phyloP scores from a whole-genome alignment of 1,140 invertebrate species.

The Drosophila cardini region DNA sequence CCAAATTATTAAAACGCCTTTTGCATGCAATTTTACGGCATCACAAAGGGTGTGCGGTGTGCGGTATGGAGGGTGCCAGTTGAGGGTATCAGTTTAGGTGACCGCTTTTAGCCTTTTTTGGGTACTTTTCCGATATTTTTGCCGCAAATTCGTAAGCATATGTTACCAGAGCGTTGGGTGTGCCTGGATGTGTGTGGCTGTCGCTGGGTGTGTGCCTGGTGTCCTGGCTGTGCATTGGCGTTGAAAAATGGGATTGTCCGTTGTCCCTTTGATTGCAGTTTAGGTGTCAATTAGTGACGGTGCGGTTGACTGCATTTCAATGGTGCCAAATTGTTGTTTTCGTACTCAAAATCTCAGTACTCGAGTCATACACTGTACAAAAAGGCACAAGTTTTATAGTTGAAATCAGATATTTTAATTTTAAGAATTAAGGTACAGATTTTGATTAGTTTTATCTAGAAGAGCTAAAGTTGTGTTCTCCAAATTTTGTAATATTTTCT shows the following conservation, averaged over 20 bases:
- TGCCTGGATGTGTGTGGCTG: constrained; percentile 4
- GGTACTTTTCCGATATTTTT: constrained; percentile 50
- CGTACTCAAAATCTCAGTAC: constrained; percentile 12
- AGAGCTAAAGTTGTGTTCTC: too few relatives aligned
- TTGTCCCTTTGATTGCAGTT: constrained; percentile 73
- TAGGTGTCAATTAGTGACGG: constrained; percentile 81
- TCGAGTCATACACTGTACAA: too few relatives aligned
- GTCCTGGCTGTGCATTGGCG: constrained; percentile 29
- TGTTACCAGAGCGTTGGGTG: constrained; percentile 2
- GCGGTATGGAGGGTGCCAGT: constrained; percentile 39
- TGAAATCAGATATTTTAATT: too few relatives aligned
- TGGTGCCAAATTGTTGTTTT: constrained; percentile 56
- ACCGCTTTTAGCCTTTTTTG: constrained; percentile 35
- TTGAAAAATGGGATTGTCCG: constrained; percentile 66
- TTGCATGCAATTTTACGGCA: constrained; percentile 46
- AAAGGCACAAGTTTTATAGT: too few relatives aligned
- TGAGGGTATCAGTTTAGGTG: constrained; percentile 8
- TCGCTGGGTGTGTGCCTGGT: constrained; percentile 24
- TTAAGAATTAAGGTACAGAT: too few relatives aligned
- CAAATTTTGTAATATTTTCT: too few relatives aligned
- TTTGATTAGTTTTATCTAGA: too few relatives aligned
- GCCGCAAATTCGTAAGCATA: constrained; percentile 46
- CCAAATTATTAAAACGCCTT: constrained; percentile 68
- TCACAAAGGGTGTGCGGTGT: constrained; percentile 1
- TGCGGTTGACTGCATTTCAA: constrained; percentile 76